Percentiles rank a stretch among this genome's conserved stretches.
These are phyloP conservation scores for Galerucella nymphaeae DNA, from an alignment of 2,888 invertebrate species.

Conservation along the genomic window DNA sequence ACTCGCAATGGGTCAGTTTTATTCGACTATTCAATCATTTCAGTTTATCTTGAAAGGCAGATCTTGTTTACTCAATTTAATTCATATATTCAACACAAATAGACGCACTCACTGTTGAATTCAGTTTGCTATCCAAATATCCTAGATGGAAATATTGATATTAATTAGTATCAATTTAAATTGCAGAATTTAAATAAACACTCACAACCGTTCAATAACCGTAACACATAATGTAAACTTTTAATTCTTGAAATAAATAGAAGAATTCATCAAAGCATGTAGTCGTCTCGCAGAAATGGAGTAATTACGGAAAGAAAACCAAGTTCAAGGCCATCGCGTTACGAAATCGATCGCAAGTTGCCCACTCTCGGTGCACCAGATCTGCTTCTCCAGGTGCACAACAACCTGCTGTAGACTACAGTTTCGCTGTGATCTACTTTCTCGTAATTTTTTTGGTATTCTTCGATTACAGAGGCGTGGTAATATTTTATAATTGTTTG, in stretches of 20 bases:
- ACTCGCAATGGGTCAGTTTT: too few relatives aligned
- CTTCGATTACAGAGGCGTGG: constrained; percentile 4
- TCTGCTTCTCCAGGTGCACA: constrained; percentile 29
- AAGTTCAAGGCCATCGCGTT: constrained; percentile 40
- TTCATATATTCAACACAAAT: too few relatives aligned
- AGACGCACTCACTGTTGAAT: too few relatives aligned
- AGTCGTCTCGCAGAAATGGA: constrained; percentile 29
- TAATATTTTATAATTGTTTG: background rate
- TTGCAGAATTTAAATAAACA: background rate
- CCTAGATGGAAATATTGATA: background rate
- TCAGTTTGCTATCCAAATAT: too few relatives aligned
- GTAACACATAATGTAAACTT: background rate
- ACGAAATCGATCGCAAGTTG: constrained; percentile 35
- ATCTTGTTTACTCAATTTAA: too few relatives aligned
- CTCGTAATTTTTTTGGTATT: constrained; percentile 20
- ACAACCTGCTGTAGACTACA: constrained; percentile 20
- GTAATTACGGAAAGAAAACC: constrained; percentile 37
- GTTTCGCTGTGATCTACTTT: constrained; percentile 22
- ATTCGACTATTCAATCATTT: too few relatives aligned
- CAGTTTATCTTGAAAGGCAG: too few relatives aligned
- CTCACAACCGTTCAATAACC: background rate
- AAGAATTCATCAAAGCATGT: constrained; percentile 9
- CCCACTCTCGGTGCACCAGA: constrained; percentile 33
- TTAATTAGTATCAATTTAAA: background rate
- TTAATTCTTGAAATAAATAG: background rate